These are phyloP conservation scores for Thyatira batis DNA, from an alignment of 2,888 invertebrate species.

Conservation along the genomic window DNA sequence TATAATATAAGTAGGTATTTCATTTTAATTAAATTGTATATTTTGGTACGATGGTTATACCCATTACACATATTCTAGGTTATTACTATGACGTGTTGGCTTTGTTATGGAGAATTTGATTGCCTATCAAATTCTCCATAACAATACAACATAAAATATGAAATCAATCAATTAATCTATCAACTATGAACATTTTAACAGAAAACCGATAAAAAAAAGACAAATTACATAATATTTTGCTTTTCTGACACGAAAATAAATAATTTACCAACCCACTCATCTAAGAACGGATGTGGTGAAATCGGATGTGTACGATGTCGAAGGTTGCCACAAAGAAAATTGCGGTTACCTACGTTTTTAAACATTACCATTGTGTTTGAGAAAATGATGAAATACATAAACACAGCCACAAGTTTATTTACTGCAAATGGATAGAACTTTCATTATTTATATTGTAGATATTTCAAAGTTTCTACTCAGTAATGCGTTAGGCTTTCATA, in stretches of 20 bases:
- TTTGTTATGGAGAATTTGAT: too few species aligned
- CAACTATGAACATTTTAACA: too few species aligned
- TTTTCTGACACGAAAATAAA: background rate
- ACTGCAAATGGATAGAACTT: background rate
- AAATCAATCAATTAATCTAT: too few species aligned
- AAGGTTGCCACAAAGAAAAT: background rate
- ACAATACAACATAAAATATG: too few species aligned
- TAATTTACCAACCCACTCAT: background rate
- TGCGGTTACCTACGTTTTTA: background rate
- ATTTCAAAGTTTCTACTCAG: background rate
- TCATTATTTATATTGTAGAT: background rate
- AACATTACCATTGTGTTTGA: background rate
- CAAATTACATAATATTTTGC: background rate
- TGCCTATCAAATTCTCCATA: too few species aligned
- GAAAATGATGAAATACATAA: background rate
- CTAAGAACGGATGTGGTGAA: background rate
- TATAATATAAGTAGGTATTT: too few species aligned
- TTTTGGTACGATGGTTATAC: too few species aligned
- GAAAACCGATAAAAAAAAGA: too few species aligned
- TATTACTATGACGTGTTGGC: too few species aligned
- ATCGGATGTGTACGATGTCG: background rate
- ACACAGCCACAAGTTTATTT: background rate
- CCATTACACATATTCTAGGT: too few species aligned
- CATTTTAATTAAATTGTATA: background rate
- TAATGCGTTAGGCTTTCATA: too few species aligned